phyloP scores from a whole-genome alignment of 1,140 invertebrate genomes.

The Phymorhynchus buccinoides region DNA sequence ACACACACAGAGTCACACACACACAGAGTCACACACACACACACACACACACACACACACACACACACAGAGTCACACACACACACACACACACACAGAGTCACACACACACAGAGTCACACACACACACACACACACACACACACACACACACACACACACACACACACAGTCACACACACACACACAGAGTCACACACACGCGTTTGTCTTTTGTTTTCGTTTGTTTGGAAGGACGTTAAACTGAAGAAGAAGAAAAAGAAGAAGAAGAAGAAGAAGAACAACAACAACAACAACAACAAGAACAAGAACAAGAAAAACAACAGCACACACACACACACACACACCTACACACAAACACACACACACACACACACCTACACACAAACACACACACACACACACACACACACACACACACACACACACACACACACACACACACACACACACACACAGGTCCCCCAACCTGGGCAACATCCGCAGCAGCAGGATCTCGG shows the following conservation, averaged over 20 bases:
- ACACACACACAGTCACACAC: not conserved
- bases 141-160: constrained; percentile 16
- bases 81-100: constrained; percentile 18
- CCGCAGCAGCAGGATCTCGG: constrained; percentile 89
- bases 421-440: not conserved
- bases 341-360: not conserved
- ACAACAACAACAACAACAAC: not conserved
- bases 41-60: not conserved
- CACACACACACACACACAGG: not conserved
- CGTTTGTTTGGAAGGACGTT: too few relatives aligned
- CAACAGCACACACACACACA: too few relatives aligned
- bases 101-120: too few relatives aligned
- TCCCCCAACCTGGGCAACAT: constrained; percentile 87
- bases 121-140: constrained; percentile 28
- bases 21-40: constrained; percentile 21
- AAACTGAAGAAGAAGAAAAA: not conserved
- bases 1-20: constrained; percentile 23
- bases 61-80: constrained; percentile 30
- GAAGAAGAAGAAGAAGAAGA: not conserved
- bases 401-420: constrained; percentile 20
- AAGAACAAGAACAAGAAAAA: too few relatives aligned
- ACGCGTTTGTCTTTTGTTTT: too few relatives aligned
- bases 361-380: not conserved
- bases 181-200: not conserved
- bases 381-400: not conserved